Percentiles rank a stretch among this genome's conserved stretches.
phyloP scores from a whole-genome alignment of 1,140 invertebrate genomes.

The Babylonia areolata region DNA sequence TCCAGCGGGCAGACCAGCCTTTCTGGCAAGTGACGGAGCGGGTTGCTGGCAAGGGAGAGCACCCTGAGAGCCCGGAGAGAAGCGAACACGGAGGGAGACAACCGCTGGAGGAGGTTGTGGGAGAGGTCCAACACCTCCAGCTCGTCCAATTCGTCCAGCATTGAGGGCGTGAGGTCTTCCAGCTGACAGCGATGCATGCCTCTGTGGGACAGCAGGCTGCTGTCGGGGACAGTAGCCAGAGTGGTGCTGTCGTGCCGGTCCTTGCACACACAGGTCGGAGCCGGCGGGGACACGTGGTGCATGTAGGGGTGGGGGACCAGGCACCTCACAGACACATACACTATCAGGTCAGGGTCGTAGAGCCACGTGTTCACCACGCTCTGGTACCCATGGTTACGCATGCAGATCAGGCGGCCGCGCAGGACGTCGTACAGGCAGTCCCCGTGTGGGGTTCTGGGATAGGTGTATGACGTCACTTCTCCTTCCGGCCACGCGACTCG shows the following conservation, averaged over 20 bases:
- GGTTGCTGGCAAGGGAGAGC: slow-evolving; percentile 29
- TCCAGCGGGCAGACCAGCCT: slow-evolving; percentile 4
- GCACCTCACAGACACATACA: slow-evolving; percentile 35
- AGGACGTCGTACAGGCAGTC: slow-evolving; percentile 32
- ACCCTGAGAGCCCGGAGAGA: not conserved
- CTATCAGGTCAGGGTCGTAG: slow-evolving; percentile 32
- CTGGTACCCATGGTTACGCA: slow-evolving; percentile 39
- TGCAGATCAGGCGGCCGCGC: slow-evolving; percentile 10
- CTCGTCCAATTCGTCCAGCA: slow-evolving; percentile 23
- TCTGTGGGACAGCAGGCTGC: not conserved
- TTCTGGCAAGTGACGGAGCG: slow-evolving; percentile 13
- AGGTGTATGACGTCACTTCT: slow-evolving; percentile 34
- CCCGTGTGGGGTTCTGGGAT: slow-evolving; percentile 18
- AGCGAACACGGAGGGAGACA: not conserved
- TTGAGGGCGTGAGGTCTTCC: not conserved
- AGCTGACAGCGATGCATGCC: slow-evolving; percentile 18
- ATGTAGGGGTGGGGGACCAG: not conserved
- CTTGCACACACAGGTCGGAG: slow-evolving; percentile 21
- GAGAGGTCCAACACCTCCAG: slow-evolving; percentile 31
- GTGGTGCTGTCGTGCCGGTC: not conserved
- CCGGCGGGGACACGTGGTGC: not conserved
- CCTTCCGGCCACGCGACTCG: slow-evolving; percentile 24
- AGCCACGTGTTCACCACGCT: slow-evolving; percentile 31
- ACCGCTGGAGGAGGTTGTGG: slow-evolving; percentile 16
- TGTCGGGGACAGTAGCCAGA: not conserved